Base-by-base conservation (phyloP, 2,797 vertebrate genomes). In the Cuculus canorus region DNA sequence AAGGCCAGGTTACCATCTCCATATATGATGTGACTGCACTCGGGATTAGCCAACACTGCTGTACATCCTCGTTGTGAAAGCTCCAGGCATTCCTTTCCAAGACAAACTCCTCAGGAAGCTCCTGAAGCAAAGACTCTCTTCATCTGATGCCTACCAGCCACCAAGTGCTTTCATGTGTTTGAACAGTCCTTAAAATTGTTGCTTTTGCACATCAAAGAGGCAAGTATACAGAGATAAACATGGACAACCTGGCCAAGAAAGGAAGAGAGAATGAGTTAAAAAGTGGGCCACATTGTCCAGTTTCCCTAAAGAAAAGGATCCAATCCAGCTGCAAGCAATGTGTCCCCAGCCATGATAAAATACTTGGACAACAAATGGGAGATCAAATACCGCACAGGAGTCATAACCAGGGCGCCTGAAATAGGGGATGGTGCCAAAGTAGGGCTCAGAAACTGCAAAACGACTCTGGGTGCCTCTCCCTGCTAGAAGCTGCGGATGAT, bases 21-120 rank as follows among this genome's bases (percentile, higher is more conserved):
- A 8, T 3, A 8, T 2, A 11, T 1, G 7, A 45, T 4, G 3
- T 14, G 32, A 41, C 21, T 5, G 1, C 33, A 15, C 17, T 57
- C 9, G 21, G 25, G 52, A 18, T 56, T 27, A 60, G 48, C 54
- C 52, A 30, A 32, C 23, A 25, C 41, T 61, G 68, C 11, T 41
- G 4, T 10, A 71, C 5, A 30, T 81, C 47, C 5, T 21, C 13
- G 0, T 1, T 39, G 33, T 4, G 3, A 41, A 56, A 53, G 33
- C 15, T 65, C 32, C 72, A 53, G 54, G 23, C 2, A 2, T 11
- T 22, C 12, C 32, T 72, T 57, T 57, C 41, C 6, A 6, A 28
- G 17, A 61, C 5, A 3, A 85, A 17, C 18, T 53, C 59, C 66
- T 39, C 39, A 17, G 54, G 41, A 81, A 77, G 41, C 14, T 35